phyloP scores from a whole-genome alignment of 2,113 vertebrate species.

The Mustela lutreola region DNA sequence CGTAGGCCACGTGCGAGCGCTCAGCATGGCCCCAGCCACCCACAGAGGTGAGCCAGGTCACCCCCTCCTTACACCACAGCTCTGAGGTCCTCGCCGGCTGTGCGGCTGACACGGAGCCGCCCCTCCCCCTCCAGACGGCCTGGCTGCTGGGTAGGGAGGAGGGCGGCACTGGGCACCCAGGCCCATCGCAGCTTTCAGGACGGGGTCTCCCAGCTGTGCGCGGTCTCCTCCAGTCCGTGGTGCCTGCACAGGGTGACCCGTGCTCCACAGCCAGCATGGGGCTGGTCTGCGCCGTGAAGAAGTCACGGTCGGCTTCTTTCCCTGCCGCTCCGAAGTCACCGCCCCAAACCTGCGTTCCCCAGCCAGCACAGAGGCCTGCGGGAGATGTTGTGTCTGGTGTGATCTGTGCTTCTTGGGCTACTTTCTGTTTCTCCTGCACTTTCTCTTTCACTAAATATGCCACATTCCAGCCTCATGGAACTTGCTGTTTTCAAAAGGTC shows the following conservation, averaged over 20 bases:
- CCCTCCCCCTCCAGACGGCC: neutral
- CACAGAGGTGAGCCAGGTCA: neutral
- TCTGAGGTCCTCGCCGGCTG: neutral
- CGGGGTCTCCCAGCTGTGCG: neutral
- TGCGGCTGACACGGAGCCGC: neutral
- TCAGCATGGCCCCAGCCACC: neutral
- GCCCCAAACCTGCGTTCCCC: too few species aligned
- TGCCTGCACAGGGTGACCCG: neutral
- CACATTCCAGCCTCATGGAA: neutral
- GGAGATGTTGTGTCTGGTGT: neutral
- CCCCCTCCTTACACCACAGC: neutral
- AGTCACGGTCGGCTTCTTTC: neutral
- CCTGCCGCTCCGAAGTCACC: neutral
- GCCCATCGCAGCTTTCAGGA: neutral
- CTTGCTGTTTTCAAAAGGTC: too few species aligned
- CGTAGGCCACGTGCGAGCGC: neutral
- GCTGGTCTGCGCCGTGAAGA: neutral
- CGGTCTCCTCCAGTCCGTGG: neutral
- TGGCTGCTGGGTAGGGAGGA: neutral
- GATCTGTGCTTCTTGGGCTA: neutral
- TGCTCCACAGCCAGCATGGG: neutral
- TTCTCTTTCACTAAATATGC: neutral
- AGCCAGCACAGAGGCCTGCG: fast-evolving
- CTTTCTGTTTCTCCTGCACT: neutral
- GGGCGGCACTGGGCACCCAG: neutral